Base-by-base conservation (phyloP, 1,140 invertebrate species). In the Caenorhabditis briggsae region DNA sequence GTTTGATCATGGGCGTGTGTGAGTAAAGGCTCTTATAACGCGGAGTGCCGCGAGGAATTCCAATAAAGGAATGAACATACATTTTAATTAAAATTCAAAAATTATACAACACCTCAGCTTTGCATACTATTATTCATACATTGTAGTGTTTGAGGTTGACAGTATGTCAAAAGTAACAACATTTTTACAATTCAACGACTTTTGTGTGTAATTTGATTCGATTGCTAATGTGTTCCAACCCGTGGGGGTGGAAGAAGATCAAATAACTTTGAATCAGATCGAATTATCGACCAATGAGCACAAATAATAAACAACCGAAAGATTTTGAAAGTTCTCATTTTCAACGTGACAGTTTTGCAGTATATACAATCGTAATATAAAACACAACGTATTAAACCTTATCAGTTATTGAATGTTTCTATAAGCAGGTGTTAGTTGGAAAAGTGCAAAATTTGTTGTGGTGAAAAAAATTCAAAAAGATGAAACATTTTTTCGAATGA, bases 51-150 rank as follows among this genome's bases (percentile, higher is more conserved):
- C 43, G 46, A 78, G 70, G 53, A 16, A 53, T 20, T 43, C 9
- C 33, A 78, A 25, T 78, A 78, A 50, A 78, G 70, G 46, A 18
- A 53, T 43, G 33, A 3, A 33, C 1, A 50, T n/a, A 50, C 18
- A 53, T 23, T 78, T 78, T 78, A 78, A 78, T 78, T 78, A 78
- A 78, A 78, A 78, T 78, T 78, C 70, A 78, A 78, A 20, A 78
- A 33, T 33, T 33, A 33, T 33, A 33, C 33, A 33, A 33, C 33
- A 33, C 33, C 33, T 46, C 70, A n/a, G n/a, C 70, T 78, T 78
- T 78, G 70, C 70, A 78, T 78, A 78, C 70, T 23, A 50, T 78
- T 78, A 78, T 78, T 78, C 70, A 78, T 78, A 33, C 16, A 25
- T 11, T 33, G 18, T 78, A 78, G 43, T 48, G 65, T 78, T 78